Conservation (phyloP, 2,113 vertebrate genomes). For the Chaetodon auriga region DNA sequence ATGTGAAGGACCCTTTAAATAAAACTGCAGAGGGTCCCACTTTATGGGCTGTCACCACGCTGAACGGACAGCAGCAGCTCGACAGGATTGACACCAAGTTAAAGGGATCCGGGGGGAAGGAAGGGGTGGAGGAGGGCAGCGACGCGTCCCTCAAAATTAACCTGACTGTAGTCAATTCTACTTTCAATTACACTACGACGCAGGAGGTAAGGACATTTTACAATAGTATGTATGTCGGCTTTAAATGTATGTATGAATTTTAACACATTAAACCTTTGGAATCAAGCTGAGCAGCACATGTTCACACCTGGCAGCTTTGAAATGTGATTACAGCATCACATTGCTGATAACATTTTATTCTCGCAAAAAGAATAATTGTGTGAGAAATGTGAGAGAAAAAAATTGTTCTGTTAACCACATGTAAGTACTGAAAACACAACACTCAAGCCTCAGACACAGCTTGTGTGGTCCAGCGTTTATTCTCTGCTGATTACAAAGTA, state of each 20-base stretch:
- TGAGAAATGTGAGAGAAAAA: too few species aligned
- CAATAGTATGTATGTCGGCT: background rate
- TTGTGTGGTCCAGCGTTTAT: background rate
- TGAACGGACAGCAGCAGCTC: slow-evolving; percentile 7
- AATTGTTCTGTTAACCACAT: background rate
- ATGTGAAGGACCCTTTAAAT: slow-evolving; percentile 70
- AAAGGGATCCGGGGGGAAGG: slow-evolving; percentile 33
- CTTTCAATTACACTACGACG: slow-evolving; percentile 57
- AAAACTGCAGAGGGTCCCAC: slow-evolving; percentile 55
- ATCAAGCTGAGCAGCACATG: too few species aligned
- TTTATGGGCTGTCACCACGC: slow-evolving; percentile 30
- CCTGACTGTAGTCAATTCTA: slow-evolving; percentile 55
- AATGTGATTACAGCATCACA: too few species aligned
- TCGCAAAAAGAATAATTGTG: too few species aligned
- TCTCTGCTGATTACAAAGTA: background rate
- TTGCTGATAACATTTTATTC: too few species aligned
- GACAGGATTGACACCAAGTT: slow-evolving; percentile 31
- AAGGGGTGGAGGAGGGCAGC: slow-evolving; percentile 3
- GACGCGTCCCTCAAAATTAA: slow-evolving; percentile 52
- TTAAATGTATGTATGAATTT: background rate
- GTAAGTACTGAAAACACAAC: background rate
- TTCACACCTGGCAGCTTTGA: too few species aligned
- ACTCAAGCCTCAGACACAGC: too few species aligned
- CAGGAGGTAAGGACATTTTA: slow-evolving; percentile 63
- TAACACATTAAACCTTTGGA: too few species aligned